These are phyloP conservation scores for Galemys pyrenaicus DNA, from an alignment of 2,113 vertebrate species.

Conservation along the genomic window DNA sequence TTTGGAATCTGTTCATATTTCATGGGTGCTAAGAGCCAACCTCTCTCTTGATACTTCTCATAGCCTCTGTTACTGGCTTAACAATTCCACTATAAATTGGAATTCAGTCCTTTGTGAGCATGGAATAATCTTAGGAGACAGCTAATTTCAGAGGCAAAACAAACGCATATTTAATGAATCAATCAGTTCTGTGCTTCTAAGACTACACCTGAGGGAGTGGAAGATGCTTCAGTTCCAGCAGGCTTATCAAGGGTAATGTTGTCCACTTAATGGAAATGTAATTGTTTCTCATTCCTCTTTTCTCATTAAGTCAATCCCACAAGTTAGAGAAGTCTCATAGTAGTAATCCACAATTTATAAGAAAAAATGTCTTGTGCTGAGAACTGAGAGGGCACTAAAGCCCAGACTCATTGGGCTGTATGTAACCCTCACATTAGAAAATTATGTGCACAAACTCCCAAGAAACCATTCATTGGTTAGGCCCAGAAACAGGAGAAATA, in stretches of 20 bases:
- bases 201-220: not conserved
- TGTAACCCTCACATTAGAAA: not conserved
- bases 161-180: slow-evolving; percentile 47
- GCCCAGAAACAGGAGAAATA: not conserved
- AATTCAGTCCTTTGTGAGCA: not conserved
- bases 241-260: slow-evolving; percentile 9
- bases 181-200: slow-evolving; percentile 18
- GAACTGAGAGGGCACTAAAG: not conserved
- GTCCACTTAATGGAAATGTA: slow-evolving; percentile 59
- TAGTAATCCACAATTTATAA: slow-evolving; percentile 45
- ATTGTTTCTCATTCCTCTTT: slow-evolving; percentile 50
- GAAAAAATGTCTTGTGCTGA: slow-evolving; percentile 27
- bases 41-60: not conserved
- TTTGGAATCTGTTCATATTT: slow-evolving; percentile 32
- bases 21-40: not conserved
- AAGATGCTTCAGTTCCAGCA: not conserved
- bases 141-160: not conserved
- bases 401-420: not conserved
- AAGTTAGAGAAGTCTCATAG: not conserved
- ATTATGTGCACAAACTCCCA: not conserved
- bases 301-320: slow-evolving; percentile 57
- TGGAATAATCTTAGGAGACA: slow-evolving; percentile 3
- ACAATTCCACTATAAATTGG: not conserved
- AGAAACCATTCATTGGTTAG: not conserved
- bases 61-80: not conserved